Base-by-base conservation (phyloP, 2,113 vertebrate species). In the Aspidoscelis tigris region DNA sequence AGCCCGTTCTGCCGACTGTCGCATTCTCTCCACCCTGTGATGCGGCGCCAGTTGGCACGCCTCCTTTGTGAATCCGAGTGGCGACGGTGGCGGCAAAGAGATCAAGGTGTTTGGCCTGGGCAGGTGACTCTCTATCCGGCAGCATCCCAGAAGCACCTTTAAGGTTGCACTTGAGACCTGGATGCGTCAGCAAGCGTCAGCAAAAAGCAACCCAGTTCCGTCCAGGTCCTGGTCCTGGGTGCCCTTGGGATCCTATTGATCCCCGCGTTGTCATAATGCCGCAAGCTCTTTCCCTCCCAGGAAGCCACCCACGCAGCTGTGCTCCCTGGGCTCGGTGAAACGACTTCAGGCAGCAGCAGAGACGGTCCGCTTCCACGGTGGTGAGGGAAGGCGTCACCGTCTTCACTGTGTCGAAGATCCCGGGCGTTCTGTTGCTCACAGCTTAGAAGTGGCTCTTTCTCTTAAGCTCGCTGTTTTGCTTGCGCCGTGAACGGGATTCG, bases 161-260 rank as follows among this genome's bases (percentile, higher is more conserved):
- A 55, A 1, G 43, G 22, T 22, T 0, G 0, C 10, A 10, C 4
- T 76, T 21, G 85, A 73, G 78, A n/a, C 10, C 73, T 88, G 78
- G 80, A 50, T n/a, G 33, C 11, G 26, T 61, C 86, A 76, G 81
- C 70, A 64, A 6, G 58, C 43, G 1, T 83, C 76, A 70, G 81
- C 71, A 75, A 24, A 75, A 80, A 84, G 41, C 16, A 20, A 53
- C 64, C 18, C 69, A 3, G 43, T 39, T 41, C 53, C 18, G 7
- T 9, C 1, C 20, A 80, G 64, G 26, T 53, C 64, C 7, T 41
- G 43, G 81, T 80, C 81, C 81, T 47, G 4, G 1, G 16, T 79
- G 76, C 68, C 77, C 77, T 64, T 84, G 41, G 65, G 43, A 47
- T 21, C 41, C 80, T 77, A 71, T 81, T 76, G 84, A 81, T 86